Evolutionary conservation across 2,797 vertebrate genomes (phyloP), one percentile per base, ranked within the genome.

Genomic region (Philypnodon macrostomus): DNA sequence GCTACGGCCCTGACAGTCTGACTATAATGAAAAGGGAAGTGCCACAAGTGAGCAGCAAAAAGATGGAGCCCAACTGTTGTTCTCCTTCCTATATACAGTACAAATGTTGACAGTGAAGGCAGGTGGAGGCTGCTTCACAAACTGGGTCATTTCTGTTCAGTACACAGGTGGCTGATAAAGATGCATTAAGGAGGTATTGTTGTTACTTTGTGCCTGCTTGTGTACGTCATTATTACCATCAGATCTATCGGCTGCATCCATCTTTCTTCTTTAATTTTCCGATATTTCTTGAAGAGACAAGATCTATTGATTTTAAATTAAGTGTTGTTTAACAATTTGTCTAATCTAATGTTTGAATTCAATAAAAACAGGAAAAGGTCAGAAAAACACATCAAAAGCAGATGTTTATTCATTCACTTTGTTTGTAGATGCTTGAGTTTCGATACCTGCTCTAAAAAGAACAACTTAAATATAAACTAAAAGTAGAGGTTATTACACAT

Each of bases 391-490:
- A 56, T 58, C 58, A 66, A 71, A 81, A n/a, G 67, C 76, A 79
- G 63, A 76, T 81, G 70, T 86, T 89, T 86, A 90, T 90, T 90
- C 77, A 86, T 87, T 81, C 69, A 80, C 83, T 85, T 73, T 77
- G 82, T 81, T 80, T 80, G 68, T 72, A 79, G 67, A 65, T 75
- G 67, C 58, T 74, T 77, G 59, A 80, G 73, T 70, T 68, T 71
- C 70, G n/a, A 83, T 83, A 79, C 73, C 80, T 81, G 59, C 77
- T 80, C 77, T 86, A 84, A 80, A 75, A 80, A 57, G 61, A 69
- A 49, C 70, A 83, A 79, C 69, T 86, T 86, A 87, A 86, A 89
- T 84, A 86, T 49, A 75, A 58, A 76, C 53, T 68, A 77, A 58
- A 81, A 80, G 47, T 32, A 80, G 79, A 62, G 72, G 79, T 88